These are phyloP conservation scores for Echinops telfairi DNA, from an alignment of 2,113 vertebrate genomes.

Conservation along the genomic window DNA sequence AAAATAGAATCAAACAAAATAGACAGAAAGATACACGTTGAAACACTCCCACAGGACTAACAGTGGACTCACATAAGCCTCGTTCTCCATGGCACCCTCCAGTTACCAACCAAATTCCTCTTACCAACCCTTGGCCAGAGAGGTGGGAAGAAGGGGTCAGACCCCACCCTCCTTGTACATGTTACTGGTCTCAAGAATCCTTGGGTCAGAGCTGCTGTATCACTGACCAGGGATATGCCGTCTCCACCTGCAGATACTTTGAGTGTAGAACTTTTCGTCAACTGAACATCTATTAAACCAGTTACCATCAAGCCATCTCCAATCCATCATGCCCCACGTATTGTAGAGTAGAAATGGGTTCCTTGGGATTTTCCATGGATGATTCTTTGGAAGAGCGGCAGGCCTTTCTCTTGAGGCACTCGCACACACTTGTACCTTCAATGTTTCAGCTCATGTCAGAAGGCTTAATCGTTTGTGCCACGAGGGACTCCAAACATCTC, in stretches of 20 bases:
- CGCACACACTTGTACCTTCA: background rate
- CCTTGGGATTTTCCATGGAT: background rate
- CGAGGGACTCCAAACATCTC: background rate
- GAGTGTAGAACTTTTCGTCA: background rate
- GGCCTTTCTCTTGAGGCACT: background rate
- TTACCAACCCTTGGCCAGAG: background rate
- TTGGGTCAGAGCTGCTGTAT: background rate
- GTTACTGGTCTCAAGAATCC: background rate
- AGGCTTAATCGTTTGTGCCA: background rate
- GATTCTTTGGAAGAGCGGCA: background rate
- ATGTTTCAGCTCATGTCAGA: background rate
- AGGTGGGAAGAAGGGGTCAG: background rate
- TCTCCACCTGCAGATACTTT: background rate
- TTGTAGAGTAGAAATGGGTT: background rate
- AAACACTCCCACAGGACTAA: background rate
- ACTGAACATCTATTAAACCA: background rate
- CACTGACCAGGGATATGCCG: background rate
- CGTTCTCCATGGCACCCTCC: background rate
- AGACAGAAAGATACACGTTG: background rate
- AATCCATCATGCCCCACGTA: background rate
- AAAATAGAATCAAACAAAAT: background rate
- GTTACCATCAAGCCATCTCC: background rate
- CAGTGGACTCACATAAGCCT: background rate
- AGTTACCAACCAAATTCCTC: background rate
- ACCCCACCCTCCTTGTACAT: background rate